Evolutionary conservation across 2,888 invertebrate species (phyloP), one percentile per base, ranked within the genome.

Genomic region (Epicampocera succincta): DNA sequence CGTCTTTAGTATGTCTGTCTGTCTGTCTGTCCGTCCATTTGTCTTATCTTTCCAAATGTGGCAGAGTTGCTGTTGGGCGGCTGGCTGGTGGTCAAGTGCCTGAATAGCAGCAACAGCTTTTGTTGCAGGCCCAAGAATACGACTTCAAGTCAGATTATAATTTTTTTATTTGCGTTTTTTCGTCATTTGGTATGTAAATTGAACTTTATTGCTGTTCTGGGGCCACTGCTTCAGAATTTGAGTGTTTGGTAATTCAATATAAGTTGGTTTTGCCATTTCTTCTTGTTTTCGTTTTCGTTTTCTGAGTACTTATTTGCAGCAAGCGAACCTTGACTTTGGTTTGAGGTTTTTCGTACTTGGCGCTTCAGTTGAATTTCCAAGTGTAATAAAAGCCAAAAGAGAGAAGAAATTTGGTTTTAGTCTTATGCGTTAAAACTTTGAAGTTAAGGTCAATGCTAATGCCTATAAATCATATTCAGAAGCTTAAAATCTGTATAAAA

Each of bases 261-360:
- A 13, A 5, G 15, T 1, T 73, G 33, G 33, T n/a, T 44, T 21
- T 60, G 40, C 9, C 29, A 12, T 52, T 15, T 25, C 29, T 65
- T 56, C 44, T 17, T n/a, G 17, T 63, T 21, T 54, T 74, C n/a
- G 12, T 40, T n/a, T 15, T 38, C 9, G 3, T 48, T 60, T 15
- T 33, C 52, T n/a, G 42, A 6, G 12, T n/a, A 44, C 6, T 1
- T 11, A 12, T 33, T n/a, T 33, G 52, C 13, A 80, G 44, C 60
- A 74, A 80, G 69, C 69, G 58, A 80, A 80, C 80, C 75, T 75
- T 80, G 75, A 80, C 65, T 33, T 33, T 33, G 33, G 33, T 65
- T 52, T 48, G 42, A n/a, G 15, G n/a, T 19, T 9, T 46, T 33
- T 25, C 11, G n/a, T 54, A 72, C 63, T 71, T 71, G 63, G 4